Evolutionary conservation across 2,888 invertebrate genomes (phyloP).

Genomic region (Agriopis aurantiaria): DNA sequence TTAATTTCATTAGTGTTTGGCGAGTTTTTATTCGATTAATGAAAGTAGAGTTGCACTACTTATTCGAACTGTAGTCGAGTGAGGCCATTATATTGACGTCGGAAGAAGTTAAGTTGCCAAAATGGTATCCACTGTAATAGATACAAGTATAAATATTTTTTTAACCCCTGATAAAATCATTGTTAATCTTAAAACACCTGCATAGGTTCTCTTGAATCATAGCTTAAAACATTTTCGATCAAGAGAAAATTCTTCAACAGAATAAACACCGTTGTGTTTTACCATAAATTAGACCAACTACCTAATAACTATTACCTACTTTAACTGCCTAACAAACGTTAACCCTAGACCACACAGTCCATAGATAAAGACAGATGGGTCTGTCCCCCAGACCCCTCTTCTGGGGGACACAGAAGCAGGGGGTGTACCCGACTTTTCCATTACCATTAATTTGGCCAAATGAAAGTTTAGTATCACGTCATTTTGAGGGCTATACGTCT

Average conservation of each 20-base stretch:
- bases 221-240: too few species aligned
- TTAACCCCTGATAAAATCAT: too few species aligned
- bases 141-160: too few species aligned
- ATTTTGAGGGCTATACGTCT: constrained; percentile 62
- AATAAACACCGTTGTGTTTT: too few species aligned
- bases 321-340: not conserved
- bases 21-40: constrained; percentile 12
- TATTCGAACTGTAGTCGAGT: not conserved
- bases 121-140: too few species aligned
- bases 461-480: constrained; percentile 63
- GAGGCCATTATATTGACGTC: not conserved
- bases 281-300: not conserved
- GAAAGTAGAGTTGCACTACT: not conserved
- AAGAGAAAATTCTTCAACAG: not conserved
- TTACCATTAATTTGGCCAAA: constrained; percentile 72
- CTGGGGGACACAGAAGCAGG: constrained; percentile 6
- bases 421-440: constrained; percentile 69
- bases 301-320: not conserved
- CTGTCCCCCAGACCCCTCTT: constrained; percentile 25
- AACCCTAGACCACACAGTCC: constrained; percentile 20
- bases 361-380: constrained; percentile 45
- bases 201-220: too few species aligned
- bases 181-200: too few species aligned
- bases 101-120: too few species aligned
- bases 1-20: constrained; percentile 27